Conservation (phyloP, 2,888 invertebrate species). For the Mylabris sibirica region DNA sequence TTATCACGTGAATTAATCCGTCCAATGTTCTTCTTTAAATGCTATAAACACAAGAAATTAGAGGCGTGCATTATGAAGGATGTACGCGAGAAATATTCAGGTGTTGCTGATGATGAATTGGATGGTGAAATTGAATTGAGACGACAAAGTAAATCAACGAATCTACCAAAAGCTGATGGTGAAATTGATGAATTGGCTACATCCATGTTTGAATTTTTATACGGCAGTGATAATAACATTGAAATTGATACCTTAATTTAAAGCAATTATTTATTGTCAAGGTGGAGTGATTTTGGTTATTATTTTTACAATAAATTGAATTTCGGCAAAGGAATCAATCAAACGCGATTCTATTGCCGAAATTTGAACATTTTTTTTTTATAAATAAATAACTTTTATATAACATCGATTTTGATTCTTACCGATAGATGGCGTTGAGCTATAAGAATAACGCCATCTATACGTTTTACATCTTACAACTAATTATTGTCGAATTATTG, state of each 20-base stretch:
- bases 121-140: constrained; percentile 62
- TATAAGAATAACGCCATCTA: constrained; percentile 1
- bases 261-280: constrained; percentile 33
- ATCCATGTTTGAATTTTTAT: constrained; percentile 71
- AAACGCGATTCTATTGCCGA: constrained; percentile 52
- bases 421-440: neutral
- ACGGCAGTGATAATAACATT: constrained; percentile 65
- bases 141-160: constrained; percentile 64
- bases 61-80: constrained; percentile 78
- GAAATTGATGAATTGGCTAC: constrained; percentile 66
- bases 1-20: constrained; percentile 71
- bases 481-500: constrained; percentile 38
- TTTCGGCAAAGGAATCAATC: constrained; percentile 54
- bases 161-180: constrained; percentile 56
- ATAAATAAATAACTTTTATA: constrained; percentile 1
- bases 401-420: neutral
- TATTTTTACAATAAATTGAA: constrained; percentile 43
- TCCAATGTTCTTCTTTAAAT: constrained; percentile 77
- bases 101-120: constrained; percentile 66
- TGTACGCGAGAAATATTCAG: constrained; percentile 69
- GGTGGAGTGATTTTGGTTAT: constrained; percentile 12
- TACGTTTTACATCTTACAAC: constrained; percentile 15
- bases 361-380: constrained; percentile 49
- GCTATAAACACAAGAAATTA: constrained; percentile 77
- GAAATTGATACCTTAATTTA: constrained; percentile 64